phyloP scores from a whole-genome alignment of 2,797 vertebrate species.

The Myotis vivesi region DNA sequence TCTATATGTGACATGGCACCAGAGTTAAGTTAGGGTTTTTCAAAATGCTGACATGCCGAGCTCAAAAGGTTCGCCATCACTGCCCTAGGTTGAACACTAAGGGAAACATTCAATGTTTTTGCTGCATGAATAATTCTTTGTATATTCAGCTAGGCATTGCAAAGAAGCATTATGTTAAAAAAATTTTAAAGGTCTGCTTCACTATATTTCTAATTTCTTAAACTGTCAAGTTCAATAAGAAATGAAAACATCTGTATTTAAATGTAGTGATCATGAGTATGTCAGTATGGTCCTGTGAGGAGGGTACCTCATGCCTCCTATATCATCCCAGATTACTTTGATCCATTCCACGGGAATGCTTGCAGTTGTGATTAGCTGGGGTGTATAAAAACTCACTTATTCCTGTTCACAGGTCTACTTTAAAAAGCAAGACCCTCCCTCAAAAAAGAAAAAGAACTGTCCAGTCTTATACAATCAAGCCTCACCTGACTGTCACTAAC shows the following conservation, averaged over 20 bases:
- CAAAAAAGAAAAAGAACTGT: constrained; percentile 27
- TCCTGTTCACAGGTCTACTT: background rate
- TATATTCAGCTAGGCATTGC: constrained; percentile 5
- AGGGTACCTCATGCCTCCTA: background rate
- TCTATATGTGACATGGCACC: no score
- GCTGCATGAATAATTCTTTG: background rate
- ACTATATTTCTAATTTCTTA: constrained; percentile 16
- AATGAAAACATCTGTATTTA: background rate
- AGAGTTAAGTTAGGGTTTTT: no score
- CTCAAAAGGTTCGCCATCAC: no score
- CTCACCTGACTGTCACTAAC: background rate
- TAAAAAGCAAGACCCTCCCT: background rate
- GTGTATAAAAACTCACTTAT: background rate
- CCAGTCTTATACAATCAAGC: background rate
- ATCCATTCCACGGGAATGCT: background rate
- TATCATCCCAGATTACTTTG: background rate
- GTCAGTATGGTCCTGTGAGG: background rate
- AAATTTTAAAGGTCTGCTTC: background rate
- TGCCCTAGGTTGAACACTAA: background rate
- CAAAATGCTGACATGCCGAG: no score
- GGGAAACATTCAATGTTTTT: constrained; percentile 11
- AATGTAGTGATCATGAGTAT: background rate
- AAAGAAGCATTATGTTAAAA: background rate
- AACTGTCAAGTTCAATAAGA: background rate
- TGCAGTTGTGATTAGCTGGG: background rate